Conservation (phyloP, 2,797 vertebrate species). For the Pachyuromys duprasi region DNA sequence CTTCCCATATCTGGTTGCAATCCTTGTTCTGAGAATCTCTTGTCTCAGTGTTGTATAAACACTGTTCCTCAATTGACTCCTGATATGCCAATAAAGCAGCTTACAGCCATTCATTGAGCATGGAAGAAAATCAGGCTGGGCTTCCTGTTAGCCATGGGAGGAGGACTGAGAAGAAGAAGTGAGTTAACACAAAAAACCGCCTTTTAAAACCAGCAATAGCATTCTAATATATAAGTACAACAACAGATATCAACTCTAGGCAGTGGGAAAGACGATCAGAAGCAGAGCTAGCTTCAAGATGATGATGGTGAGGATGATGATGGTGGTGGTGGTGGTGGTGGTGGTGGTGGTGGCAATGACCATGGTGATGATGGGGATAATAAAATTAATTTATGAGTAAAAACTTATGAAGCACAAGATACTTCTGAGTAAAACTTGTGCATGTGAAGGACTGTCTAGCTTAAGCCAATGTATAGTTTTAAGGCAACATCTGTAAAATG, state of each 20-base stretch:
- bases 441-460: conserved; percentile 27
- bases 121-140: too few relatives aligned
- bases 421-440: neutral
- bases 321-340: neutral
- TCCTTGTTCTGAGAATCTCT: too few relatives aligned
- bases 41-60: too few relatives aligned
- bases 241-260: neutral
- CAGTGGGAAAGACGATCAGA: neutral
- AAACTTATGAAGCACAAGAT: neutral
- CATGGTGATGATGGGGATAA: neutral
- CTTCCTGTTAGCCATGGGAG: too few relatives aligned
- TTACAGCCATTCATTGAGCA: too few relatives aligned
- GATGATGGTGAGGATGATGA: neutral
- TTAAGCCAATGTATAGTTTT: conserved; percentile 14
- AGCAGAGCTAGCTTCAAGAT: neutral
- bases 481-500: conserved; percentile 16
- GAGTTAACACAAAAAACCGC: neutral
- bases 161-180: neutral
- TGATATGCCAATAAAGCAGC: too few relatives aligned
- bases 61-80: too few relatives aligned
- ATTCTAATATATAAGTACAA: neutral
- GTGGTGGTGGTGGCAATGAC: neutral
- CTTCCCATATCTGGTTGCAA: too few relatives aligned
- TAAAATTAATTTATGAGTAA: neutral
- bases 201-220: neutral